Evolutionary conservation across 2,888 invertebrate genomes (phyloP).

Genomic region (Argyresthia albistria): DNA sequence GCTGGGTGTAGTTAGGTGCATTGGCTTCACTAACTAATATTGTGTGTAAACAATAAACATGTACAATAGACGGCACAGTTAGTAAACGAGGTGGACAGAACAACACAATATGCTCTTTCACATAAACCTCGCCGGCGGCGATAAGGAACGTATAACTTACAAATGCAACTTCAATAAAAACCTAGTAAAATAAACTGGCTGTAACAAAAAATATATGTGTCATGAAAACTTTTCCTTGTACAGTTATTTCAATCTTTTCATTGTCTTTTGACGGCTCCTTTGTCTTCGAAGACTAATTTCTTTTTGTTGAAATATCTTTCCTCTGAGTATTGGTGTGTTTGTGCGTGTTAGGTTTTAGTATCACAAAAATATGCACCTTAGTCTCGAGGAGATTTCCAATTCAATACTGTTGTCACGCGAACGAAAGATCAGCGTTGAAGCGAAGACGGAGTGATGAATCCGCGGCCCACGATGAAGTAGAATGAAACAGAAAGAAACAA

Average conservation of each 20-base stretch:
- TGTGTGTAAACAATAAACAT: neutral
- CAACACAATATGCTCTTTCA: too few relatives aligned
- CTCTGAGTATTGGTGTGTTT: neutral
- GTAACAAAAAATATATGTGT: conserved; percentile 20
- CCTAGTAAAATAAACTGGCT: conserved; percentile 11
- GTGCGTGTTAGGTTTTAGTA: conserved; percentile 18
- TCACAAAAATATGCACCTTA: conserved; percentile 38
- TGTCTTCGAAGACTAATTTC: neutral
- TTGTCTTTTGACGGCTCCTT: neutral
- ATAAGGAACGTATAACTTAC: conserved; percentile 1
- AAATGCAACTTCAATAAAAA: conserved; percentile 3
- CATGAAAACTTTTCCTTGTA: conserved; percentile 4
- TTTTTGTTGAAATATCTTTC: neutral
- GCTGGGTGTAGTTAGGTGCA: neutral
- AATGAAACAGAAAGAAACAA: conserved; percentile 1
- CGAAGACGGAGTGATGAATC: neutral
- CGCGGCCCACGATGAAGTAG: neutral
- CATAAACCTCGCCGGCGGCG: too few relatives aligned
- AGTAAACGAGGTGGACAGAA: too few relatives aligned
- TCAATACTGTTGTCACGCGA: conserved; percentile 32
- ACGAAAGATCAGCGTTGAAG: neutral
- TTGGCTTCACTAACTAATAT: neutral
- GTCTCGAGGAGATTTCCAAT: conserved; percentile 48
- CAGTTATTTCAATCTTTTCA: neutral
- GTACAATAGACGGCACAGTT: too few relatives aligned